Conservation (phyloP, 2,888 invertebrate species). For the Stictocephala bisonia region DNA sequence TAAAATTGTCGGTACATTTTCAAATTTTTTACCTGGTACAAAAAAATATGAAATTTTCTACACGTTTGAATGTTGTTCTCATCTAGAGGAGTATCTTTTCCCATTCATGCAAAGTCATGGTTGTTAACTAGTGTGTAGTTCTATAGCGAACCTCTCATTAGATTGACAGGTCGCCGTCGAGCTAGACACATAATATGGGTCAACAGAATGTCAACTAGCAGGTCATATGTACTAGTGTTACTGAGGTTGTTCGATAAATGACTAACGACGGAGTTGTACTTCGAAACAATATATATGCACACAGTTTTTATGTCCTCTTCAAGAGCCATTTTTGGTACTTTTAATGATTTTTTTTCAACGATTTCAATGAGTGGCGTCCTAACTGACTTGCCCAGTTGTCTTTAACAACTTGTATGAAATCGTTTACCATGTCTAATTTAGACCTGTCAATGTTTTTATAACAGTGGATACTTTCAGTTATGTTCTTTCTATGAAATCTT, state of each 20-base stretch:
- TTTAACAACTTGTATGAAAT: not conserved
- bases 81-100: not conserved
- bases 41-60: not conserved
- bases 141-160: not conserved
- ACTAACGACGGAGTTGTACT: too few relatives aligned
- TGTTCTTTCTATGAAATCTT: not conserved
- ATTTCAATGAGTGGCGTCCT: not conserved
- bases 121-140: not conserved
- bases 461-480: not conserved
- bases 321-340: not conserved
- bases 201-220: not conserved
- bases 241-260: too few relatives aligned
- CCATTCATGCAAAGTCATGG: not conserved
- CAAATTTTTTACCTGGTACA: not conserved
- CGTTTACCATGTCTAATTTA: not conserved
- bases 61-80: not conserved
- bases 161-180: not conserved
- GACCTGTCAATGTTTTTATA: not conserved
- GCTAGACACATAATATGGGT: slow-evolving; percentile 6
- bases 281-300: not conserved
- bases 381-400: not conserved
- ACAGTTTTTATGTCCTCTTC: not conserved
- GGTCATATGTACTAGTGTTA: not conserved
- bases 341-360: not conserved
- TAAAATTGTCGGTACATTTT: not conserved